Percentiles rank a stretch among this genome's conserved stretches.
Conservation (phyloP, 30 jellyfish, hydroid and myxozoan genomes). For the Morbakka virulenta region DNA sequence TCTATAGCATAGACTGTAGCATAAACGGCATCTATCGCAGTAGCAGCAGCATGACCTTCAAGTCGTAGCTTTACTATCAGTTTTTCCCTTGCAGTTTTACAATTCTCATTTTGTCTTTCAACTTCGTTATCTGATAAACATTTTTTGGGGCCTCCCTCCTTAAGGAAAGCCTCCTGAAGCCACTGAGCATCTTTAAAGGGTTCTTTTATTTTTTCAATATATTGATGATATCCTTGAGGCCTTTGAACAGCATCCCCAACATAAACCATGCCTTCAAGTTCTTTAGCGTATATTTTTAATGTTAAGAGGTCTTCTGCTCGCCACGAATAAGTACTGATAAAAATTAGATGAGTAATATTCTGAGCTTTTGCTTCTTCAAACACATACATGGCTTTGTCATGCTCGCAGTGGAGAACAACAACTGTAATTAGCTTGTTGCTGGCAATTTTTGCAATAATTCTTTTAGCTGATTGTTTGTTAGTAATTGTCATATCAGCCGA, state of each 20-base stretch:
- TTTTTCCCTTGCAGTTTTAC: slow-evolving; percentile 19
- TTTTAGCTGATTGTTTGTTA: slow-evolving; percentile 8
- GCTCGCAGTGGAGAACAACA: slow-evolving; percentile 55
- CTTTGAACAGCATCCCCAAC: slow-evolving; percentile 31
- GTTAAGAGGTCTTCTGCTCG: background rate
- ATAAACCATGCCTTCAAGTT: slow-evolving; percentile 81
- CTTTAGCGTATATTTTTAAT: slow-evolving; percentile 16
- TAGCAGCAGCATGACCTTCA: slow-evolving; percentile 26
- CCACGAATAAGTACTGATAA: slow-evolving; percentile 71
- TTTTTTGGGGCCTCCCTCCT: slow-evolving; percentile 18
- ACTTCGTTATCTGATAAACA: slow-evolving; percentile 16
- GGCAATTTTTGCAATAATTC: slow-evolving; percentile 18
- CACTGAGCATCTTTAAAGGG: slow-evolving; percentile 32
- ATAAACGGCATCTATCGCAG: slow-evolving; percentile 72
- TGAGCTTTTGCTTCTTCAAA: slow-evolving; percentile 53
- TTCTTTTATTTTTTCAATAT: slow-evolving; percentile 33
- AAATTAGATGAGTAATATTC: slow-evolving; percentile 38
- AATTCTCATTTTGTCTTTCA: background rate
- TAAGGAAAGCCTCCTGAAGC: slow-evolving; percentile 32
- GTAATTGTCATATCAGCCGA: slow-evolving; percentile 1
- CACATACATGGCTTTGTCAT: slow-evolving; percentile 13
- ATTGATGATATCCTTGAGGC: slow-evolving; percentile 26
- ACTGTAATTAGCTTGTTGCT: slow-evolving; percentile 56
- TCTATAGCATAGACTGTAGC: slow-evolving; percentile 26
- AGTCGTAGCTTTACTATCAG: slow-evolving; percentile 8